These are phyloP conservation scores for Chrysodeixis includens DNA, from an alignment of 2,888 invertebrate genomes.

Conservation along the genomic window DNA sequence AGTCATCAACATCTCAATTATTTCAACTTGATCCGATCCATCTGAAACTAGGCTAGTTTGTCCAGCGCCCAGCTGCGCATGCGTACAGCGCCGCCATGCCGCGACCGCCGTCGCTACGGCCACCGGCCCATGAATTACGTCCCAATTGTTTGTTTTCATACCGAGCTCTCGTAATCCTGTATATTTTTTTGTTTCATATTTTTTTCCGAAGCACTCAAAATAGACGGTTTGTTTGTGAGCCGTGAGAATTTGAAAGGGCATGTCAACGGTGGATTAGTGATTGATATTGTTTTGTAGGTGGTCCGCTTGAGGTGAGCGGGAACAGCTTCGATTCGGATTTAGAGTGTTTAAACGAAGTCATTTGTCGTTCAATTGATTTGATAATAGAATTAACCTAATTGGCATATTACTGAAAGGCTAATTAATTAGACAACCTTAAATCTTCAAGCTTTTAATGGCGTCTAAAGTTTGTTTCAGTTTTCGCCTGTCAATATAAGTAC, in stretches of 20 bases:
- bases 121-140: constrained; percentile 72
- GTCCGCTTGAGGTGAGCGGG: constrained; percentile 49
- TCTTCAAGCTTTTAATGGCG: too few relatives aligned
- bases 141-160: constrained; percentile 80
- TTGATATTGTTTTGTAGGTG: constrained; percentile 65
- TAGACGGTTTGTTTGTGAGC: constrained; percentile 77
- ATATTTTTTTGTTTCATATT: constrained; percentile 74
- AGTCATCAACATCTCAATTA: constrained; percentile 54
- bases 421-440: too few relatives aligned
- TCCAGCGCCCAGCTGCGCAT: constrained; percentile 54
- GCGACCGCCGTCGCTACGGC: too few relatives aligned
- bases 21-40: constrained; percentile 24
- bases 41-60: constrained; percentile 46
- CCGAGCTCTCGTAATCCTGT: constrained; percentile 75
- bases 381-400: not conserved
- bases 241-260: constrained; percentile 82
- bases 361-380: not conserved
- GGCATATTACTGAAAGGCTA: not conserved
- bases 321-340: constrained; percentile 2
- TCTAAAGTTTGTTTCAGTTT: too few relatives aligned
- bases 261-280: constrained; percentile 70
- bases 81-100: too few relatives aligned
- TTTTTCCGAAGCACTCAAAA: constrained; percentile 73
- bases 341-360: not conserved
- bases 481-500: too few relatives aligned